A percentile compares a stretch with the other conserved stretches of the same genome.
Evolutionary conservation across 2,888 invertebrate genomes (phyloP).

Genomic region (Scaptomyza flava): DNA sequence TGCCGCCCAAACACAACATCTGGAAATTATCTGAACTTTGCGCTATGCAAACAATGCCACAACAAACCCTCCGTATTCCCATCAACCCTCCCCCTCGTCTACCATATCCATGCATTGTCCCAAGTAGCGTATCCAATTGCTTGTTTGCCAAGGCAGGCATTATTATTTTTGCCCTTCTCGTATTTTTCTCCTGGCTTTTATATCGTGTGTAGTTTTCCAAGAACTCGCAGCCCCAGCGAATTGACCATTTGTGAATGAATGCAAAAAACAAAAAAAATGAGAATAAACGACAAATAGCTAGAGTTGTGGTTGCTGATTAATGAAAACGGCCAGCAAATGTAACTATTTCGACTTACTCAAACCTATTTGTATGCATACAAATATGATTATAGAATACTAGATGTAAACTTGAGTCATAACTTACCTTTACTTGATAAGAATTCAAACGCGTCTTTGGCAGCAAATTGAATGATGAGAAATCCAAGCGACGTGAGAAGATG

Average conservation of each 20-base stretch:
- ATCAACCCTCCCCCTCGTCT: background rate
- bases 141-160: constrained; percentile 62
- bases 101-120: constrained; percentile 33
- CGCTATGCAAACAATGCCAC: constrained; percentile 56
- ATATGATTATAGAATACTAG: background rate
- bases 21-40: constrained; percentile 54
- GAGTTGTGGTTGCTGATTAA: constrained; percentile 30
- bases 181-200: constrained; percentile 4
- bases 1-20: constrained; percentile 33
- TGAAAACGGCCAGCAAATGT: constrained; percentile 12
- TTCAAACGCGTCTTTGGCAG: constrained; percentile 98
- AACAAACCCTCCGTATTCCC: constrained; percentile 4
- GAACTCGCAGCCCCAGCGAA: constrained; percentile 44
- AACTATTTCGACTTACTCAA: constrained; percentile 14
- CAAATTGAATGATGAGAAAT: constrained; percentile 97
- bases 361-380: background rate
- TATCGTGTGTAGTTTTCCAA: constrained; percentile 52
- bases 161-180: constrained; percentile 38
- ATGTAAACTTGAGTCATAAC: constrained; percentile 67
- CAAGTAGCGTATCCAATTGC: constrained; percentile 67
- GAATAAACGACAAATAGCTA: constrained; percentile 22
- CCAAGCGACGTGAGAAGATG: constrained; percentile 96
- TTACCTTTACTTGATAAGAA: constrained; percentile 99
- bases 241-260: constrained; percentile 59
- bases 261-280: constrained; percentile 6